Percentiles rank a stretch among this genome's conserved stretches.
phyloP scores from a whole-genome alignment of 1,140 invertebrate species.

The Vollenhovia emeryi region DNA sequence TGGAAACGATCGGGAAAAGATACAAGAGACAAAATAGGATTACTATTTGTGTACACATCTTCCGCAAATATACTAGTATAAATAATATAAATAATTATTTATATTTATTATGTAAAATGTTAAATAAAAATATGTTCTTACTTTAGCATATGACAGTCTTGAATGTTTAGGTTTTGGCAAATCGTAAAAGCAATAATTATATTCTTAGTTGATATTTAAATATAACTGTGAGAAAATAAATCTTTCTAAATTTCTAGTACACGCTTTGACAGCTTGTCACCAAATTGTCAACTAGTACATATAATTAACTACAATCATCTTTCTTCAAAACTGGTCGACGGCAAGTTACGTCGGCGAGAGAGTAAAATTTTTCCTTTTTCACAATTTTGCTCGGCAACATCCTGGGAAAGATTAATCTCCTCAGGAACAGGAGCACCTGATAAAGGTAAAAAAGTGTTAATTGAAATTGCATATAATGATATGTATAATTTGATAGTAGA shows the following conservation, averaged over 20 bases:
- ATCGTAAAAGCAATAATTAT: background rate
- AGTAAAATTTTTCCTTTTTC: background rate
- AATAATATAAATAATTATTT: slow-evolving; percentile 20
- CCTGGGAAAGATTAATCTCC: background rate
- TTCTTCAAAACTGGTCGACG: slow-evolving; percentile 31
- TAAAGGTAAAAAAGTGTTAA: background rate
- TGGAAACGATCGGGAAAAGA: background rate
- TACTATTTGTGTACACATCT: background rate
- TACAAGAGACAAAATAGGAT: slow-evolving; percentile 10
- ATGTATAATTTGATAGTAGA: slow-evolving; percentile 6
- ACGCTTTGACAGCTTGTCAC: background rate
- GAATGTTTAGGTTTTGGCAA: background rate
- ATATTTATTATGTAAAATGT: background rate
- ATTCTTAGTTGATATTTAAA: background rate
- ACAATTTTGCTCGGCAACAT: background rate
- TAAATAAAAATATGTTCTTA: slow-evolving; percentile 24
- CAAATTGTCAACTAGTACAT: background rate
- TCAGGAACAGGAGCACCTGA: background rate
- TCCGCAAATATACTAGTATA: background rate
- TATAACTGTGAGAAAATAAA: background rate
- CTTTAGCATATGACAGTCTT: background rate
- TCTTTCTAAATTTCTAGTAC: background rate
- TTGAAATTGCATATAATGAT: background rate
- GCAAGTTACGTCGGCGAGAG: slow-evolving; percentile 20
- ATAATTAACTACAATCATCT: background rate